Evolutionary conservation across 2,113 vertebrate genomes (phyloP), one percentile per base, ranked within the genome.

Genomic region (Pteronura brasiliensis): DNA sequence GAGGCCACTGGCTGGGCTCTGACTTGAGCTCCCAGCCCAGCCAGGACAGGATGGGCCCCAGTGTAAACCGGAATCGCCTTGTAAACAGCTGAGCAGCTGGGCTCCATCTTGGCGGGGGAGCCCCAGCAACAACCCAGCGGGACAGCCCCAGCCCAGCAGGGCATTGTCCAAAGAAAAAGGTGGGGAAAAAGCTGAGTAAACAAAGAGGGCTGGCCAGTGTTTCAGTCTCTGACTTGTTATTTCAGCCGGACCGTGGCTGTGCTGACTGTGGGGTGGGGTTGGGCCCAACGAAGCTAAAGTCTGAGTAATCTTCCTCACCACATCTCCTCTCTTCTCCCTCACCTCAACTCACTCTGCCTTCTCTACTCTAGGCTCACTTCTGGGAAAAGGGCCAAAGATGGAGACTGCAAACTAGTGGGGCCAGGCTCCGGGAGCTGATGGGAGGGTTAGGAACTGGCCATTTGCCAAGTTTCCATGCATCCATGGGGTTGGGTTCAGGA

Each of bases 11-110:
- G 31, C 92, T 82, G 47, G 71, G 52, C 65, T 90, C 49, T 94
- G 63, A 42, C 85, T 93, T 10, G 15, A 94, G 42, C 79, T 89
- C 86, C 95, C 2, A 1, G n/a, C 25, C 14, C 65, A 96, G 47
- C 59, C 81, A 87, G 95, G 97, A 88, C 98, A 98, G 98, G 98
- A 98, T 98, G 98, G 98, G 79, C 97, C 97, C 81, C 0, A 23
- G 95, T 97, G 97, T 98, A 99, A 99, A 99, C 99, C 99, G 98
- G 98, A 99, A 98, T 96, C 49, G 69, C 96, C 98, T 98, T 98
- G 99, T 99, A 99, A 99, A 99, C 98, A 99, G 98, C 97, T 88
- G 86, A 98, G 98, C 98, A 99, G 98, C 98, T 99, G 98, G 98
- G 97, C 98, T 98, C 98, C 98, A 98, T 98, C 98, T 98, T 98